Base-by-base conservation (phyloP, 2,797 vertebrate species). In the Nothura maculosa region DNA sequence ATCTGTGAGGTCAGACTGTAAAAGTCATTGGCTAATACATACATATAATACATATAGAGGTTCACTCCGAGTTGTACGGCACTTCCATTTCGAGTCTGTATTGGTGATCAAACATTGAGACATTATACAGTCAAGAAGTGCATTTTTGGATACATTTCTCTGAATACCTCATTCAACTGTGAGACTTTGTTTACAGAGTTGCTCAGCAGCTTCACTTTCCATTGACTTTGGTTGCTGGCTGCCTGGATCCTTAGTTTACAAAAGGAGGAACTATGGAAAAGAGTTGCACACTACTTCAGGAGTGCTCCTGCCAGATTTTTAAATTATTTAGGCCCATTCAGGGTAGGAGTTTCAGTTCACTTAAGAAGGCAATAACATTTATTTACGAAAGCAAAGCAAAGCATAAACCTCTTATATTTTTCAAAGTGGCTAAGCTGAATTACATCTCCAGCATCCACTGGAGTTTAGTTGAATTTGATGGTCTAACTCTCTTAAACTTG, bases 151-250 rank as follows among this genome's bases (percentile, higher is more conserved):
- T 77, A 34, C 27, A 47, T 87, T 90, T 82, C 81, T 85, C 43
- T 20, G 68, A 84, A 80, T 94, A 93, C 19, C 48, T 92, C 78
- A 82, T 69, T 62, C 50, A 42, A 36, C 64, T 82, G 68, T 12
- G 45, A 89, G 57, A 34, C 85, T 87, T 96, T 93, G 81, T 94
- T 95, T 95, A 90, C 72, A 72, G 81, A 88, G 88, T 88, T 94
- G 81, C 94, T 95, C 88, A 87, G 91, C 91, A 96, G 74, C 91
- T 93, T 64, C 72, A 58, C 48, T 92, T 96, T 90, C 78, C 87
- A 57, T 84, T 92, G 90, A 72, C 81, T 93, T 94, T 75, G 87
- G 72, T 43, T 74, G 36, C 54, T 94, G 92, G 64, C 68, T 80
- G 36, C 58, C 74, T 3, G 6, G 11, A 36, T 64, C n/a, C 61